These are phyloP conservation scores for Cynopterus sphinx DNA, from an alignment of 2,797 vertebrate species.

Conservation along the genomic window DNA sequence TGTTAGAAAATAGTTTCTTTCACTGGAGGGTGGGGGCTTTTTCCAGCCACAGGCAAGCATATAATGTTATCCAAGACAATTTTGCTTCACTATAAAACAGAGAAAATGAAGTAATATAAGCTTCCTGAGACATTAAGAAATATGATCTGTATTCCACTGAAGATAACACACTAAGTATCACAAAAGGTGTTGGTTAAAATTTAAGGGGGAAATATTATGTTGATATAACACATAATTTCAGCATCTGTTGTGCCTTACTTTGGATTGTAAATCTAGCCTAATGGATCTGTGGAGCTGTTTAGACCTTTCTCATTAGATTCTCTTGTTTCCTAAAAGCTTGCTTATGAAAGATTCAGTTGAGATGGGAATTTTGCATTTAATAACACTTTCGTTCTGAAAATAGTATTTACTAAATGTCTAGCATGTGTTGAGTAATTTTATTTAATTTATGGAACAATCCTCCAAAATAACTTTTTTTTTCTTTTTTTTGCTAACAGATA, in stretches of 20 bases:
- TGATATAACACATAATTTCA: constrained; percentile 66
- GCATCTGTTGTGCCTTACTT: constrained; percentile 57
- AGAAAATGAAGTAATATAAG: constrained; percentile 35
- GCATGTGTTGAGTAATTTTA: background rate
- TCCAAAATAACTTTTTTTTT: background rate
- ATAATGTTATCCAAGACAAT: background rate
- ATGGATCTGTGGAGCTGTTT: constrained; percentile 43
- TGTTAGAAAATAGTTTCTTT: constrained; percentile 18
- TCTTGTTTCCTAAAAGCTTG: constrained; percentile 9
- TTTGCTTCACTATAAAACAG: constrained; percentile 24
- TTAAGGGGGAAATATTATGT: constrained; percentile 62
- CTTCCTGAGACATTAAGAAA: constrained; percentile 60
- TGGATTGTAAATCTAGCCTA: constrained; percentile 69
- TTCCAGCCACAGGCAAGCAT: background rate
- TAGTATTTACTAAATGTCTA: background rate
- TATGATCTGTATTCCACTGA: constrained; percentile 48
- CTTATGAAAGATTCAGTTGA: background rate
- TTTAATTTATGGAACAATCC: background rate
- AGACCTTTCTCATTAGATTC: constrained; percentile 25
- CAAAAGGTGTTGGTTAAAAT: constrained; percentile 67
- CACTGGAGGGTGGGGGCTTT: background rate
- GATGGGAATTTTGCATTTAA: background rate
- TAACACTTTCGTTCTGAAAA: constrained; percentile 9
- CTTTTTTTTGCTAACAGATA: background rate
- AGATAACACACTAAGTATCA: constrained; percentile 65